Base-by-base conservation (phyloP, 2,888 invertebrate genomes). In the Atherix ibis region DNA sequence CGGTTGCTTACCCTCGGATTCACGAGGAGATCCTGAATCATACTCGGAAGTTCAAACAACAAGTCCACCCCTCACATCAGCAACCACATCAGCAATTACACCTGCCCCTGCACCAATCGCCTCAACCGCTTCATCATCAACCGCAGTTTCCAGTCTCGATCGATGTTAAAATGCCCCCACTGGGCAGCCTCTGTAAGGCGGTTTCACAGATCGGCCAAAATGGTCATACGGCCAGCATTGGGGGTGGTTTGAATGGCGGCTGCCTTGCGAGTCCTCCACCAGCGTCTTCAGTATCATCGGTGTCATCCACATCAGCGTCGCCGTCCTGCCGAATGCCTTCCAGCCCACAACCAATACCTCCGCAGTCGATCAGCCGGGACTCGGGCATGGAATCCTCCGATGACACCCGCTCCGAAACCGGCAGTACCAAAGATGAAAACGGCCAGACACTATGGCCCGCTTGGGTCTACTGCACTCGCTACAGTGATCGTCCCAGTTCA, bases 381-480 rank as follows among this genome's bases (percentile, higher is more conserved):
- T 61, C 61, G 4, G 62, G 60, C 31, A 60, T 61, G 61, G 61
- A 59, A 36, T 59, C 59, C 28, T 60, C 61, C 3, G 62, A 62
- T 37, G 61, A 62, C 37, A 56, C 61, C 3, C 53, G 58, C 40
- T 62, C 61, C 22, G 61, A 61, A 27, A 52, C 53, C 28, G 16
- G 60, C 18, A 58, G 57, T 1, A 56, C 57, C 24, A 42, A 42
- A 40, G 57, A 59, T 29, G 60, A 57, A 8, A 55, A 56, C 32
- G 56, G 56, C 37, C 63, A 48, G 44, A 62, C 46, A 49, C 58
- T 83, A 51, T 91, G 89, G 87, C 95, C 95, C 0, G 94, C 95
- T 18, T 97, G 95, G 97, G 89, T 97, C 29, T 97, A 89, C 65
- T 97, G 95, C 65, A 97, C 95, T 5, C 68, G 97, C 54, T 97